These are phyloP conservation scores for Drosophila algonquin DNA, from an alignment of 2,888 invertebrate genomes.

Conservation along the genomic window DNA sequence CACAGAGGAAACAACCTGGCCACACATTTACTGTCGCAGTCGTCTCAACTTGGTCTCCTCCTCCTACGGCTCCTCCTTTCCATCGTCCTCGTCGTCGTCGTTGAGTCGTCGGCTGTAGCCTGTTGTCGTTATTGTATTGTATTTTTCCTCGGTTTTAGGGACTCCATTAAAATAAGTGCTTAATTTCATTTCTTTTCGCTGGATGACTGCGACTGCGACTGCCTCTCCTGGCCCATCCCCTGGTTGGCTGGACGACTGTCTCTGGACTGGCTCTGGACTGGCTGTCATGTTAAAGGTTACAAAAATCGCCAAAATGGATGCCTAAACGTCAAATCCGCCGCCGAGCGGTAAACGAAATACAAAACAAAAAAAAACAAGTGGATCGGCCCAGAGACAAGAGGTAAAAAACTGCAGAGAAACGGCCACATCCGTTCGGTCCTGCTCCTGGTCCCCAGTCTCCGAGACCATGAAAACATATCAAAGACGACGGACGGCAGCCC, in stretches of 20 bases:
- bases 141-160: slow-evolving; percentile 50
- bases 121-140: slow-evolving; percentile 9
- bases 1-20: slow-evolving; percentile 17
- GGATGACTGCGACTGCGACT: neutral
- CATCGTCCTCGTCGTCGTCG: slow-evolving; percentile 3
- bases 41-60: slow-evolving; percentile 3
- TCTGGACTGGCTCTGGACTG: neutral
- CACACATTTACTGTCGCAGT: slow-evolving; percentile 51
- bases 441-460: neutral
- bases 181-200: slow-evolving; percentile 61
- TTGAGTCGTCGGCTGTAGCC: slow-evolving; percentile 3
- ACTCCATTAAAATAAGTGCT: slow-evolving; percentile 76
- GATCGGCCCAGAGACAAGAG: neutral
- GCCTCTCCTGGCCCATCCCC: neutral
- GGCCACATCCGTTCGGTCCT: slow-evolving; percentile 52
- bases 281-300: slow-evolving; percentile 70
- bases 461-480: slow-evolving; percentile 51
- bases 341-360: slow-evolving; percentile 16
- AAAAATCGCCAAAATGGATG: slow-evolving; percentile 63
- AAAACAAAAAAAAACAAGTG: slow-evolving; percentile 6
- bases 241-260: neutral
- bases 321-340: slow-evolving; percentile 57
- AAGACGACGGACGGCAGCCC: slow-evolving; percentile 6
- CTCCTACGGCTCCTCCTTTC: slow-evolving; percentile 1
- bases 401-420: slow-evolving; percentile 11